Evolutionary conservation across 2,113 vertebrate species (phyloP).

Genomic region (Apaloderma vittatum): DNA sequence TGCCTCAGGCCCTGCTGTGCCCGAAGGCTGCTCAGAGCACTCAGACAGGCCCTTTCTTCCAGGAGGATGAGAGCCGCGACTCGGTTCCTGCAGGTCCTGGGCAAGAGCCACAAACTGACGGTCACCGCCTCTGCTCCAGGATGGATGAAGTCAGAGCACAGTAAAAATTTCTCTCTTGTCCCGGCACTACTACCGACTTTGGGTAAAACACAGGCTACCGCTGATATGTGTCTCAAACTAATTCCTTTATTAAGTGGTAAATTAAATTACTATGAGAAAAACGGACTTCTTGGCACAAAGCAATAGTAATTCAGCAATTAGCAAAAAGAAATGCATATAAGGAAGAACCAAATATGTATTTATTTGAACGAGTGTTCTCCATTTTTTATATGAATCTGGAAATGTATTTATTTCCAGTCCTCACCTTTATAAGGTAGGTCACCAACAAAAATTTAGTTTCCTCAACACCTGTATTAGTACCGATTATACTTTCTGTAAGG

Average conservation of each 20-base stretch:
- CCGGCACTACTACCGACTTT: background rate
- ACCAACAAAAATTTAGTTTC: background rate
- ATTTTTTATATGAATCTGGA: background rate
- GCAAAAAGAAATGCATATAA: background rate
- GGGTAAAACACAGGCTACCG: background rate
- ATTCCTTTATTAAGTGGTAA: background rate
- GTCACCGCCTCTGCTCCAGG: background rate
- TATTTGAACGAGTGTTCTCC: background rate
- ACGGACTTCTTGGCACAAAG: background rate
- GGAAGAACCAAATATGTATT: background rate
- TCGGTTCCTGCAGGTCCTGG: background rate
- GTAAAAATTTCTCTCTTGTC: background rate
- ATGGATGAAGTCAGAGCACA: background rate
- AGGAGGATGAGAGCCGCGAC: background rate
- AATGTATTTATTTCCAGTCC: background rate
- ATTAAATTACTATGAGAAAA: background rate
- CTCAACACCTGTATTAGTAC: background rate
- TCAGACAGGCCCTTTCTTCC: background rate
- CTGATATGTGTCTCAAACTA: background rate
- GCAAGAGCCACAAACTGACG: background rate
- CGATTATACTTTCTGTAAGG: background rate
- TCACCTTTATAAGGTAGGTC: background rate
- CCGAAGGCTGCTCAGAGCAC: background rate
- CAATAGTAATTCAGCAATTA: background rate
- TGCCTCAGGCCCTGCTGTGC: accelerated